Evolutionary conservation across 2,888 invertebrate species (phyloP).

Genomic region (Apoda limacodes): DNA sequence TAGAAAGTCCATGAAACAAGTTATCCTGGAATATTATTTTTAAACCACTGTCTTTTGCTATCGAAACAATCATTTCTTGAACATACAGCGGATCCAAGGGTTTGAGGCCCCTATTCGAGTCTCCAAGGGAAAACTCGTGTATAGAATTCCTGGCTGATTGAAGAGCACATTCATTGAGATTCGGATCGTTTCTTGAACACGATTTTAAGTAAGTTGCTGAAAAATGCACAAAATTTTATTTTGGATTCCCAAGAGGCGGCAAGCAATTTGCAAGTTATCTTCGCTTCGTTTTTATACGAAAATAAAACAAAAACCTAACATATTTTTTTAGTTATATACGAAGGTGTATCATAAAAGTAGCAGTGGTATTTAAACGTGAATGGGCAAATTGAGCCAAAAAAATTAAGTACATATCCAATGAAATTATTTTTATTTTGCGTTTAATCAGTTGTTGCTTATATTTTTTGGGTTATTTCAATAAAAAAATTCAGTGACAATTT

Average conservation of each 20-base stretch:
- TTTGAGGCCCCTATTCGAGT: slow-evolving; percentile 28
- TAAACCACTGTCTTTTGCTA: slow-evolving; percentile 43
- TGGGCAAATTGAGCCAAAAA: no score
- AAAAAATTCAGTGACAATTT: no score
- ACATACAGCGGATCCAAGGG: slow-evolving; percentile 41
- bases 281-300: no score
- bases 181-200: slow-evolving; percentile 45
- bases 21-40: slow-evolving; percentile 41
- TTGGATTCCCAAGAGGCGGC: neutral
- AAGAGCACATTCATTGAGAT: slow-evolving; percentile 41
- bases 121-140: slow-evolving; percentile 35
- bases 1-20: slow-evolving; percentile 38
- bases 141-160: slow-evolving; percentile 38
- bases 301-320: no score
- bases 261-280: neutral
- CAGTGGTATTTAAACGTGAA: no score
- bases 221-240: slow-evolving; percentile 15
- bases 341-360: no score
- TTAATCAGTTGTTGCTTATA: no score
- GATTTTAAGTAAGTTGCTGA: slow-evolving; percentile 36
- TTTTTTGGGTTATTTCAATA: no score
- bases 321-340: no score
- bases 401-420: no score
- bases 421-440: no score
- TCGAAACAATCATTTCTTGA: slow-evolving; percentile 35